Conservation (phyloP, 2,113 vertebrate genomes). For the Dinomys branickii region DNA sequence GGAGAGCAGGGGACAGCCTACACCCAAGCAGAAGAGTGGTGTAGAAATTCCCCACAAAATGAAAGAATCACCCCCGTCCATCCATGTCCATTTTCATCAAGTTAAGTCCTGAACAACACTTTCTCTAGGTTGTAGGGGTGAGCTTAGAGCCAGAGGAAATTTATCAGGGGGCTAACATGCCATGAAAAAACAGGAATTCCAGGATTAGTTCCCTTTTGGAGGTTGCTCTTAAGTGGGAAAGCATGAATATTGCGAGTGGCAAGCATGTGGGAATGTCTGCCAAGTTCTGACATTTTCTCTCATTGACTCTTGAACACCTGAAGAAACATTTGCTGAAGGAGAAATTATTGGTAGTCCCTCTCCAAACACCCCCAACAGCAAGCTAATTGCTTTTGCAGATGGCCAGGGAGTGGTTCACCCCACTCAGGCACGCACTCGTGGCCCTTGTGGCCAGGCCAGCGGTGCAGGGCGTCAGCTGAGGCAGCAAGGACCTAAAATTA, state of each 20-base stretch:
- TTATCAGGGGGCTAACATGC: constrained; percentile 71
- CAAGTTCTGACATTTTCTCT: constrained; percentile 55
- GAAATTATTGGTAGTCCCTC: constrained; percentile 75
- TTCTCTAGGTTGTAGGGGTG: constrained; percentile 52
- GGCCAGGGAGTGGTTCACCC: constrained; percentile 23
- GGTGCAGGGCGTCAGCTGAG: constrained; percentile 69
- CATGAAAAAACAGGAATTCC: constrained; percentile 68
- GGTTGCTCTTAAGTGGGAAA: constrained; percentile 43
- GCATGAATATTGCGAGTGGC: constrained; percentile 39
- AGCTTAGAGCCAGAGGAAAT: constrained; percentile 54
- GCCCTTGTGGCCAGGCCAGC: constrained; percentile 45
- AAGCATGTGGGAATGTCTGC: constrained; percentile 59
- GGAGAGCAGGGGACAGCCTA: constrained; percentile 57
- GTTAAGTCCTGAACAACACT: constrained; percentile 38
- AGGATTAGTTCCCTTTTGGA: constrained; percentile 56
- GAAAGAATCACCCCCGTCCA: neutral
- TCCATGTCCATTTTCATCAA: constrained; percentile 55
- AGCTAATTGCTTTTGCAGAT: constrained; percentile 79
- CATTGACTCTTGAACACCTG: constrained; percentile 76
- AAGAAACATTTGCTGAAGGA: constrained; percentile 80
- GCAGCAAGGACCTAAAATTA: constrained; percentile 77
- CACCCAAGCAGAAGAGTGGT: neutral
- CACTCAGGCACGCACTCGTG: constrained; percentile 5
- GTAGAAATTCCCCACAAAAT: constrained; percentile 9
- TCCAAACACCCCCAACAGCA: constrained; percentile 69